Evolutionary conservation across 1,140 invertebrate species (phyloP).

Genomic region (Drosophila arawakana): DNA sequence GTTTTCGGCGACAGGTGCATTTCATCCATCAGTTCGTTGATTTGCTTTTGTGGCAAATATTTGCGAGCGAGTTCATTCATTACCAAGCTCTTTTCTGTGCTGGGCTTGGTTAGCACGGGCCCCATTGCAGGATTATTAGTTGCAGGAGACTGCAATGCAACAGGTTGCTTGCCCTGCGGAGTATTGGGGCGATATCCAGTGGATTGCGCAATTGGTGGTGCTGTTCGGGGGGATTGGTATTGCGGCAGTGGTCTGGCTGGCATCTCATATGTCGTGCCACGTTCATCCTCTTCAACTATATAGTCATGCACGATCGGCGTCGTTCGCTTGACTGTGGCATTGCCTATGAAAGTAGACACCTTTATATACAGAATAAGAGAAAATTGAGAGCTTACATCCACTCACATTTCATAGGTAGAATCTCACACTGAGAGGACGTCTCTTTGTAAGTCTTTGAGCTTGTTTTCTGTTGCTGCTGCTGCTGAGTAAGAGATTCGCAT

Average conservation of each 20-base stretch:
- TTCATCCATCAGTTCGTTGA: slow-evolving; percentile 73
- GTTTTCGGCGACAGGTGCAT: slow-evolving; percentile 44
- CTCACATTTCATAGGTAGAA: slow-evolving; percentile 53
- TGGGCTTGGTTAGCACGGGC: slow-evolving; percentile 41
- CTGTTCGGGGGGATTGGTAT: slow-evolving; percentile 58
- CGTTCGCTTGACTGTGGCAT: slow-evolving; percentile 36
- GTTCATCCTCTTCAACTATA: slow-evolving; percentile 65
- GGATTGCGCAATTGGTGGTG: slow-evolving; percentile 70
- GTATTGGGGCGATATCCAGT: slow-evolving; percentile 67
- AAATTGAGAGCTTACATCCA: neutral
- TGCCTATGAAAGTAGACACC: neutral
- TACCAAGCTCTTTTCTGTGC: slow-evolving; percentile 73
- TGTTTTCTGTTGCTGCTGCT: slow-evolving; percentile 34
- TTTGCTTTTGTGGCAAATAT: slow-evolving; percentile 73
- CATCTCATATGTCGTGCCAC: neutral
- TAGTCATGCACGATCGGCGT: slow-evolving; percentile 67
- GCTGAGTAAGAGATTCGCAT: slow-evolving; percentile 48
- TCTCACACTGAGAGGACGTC: slow-evolving; percentile 55
- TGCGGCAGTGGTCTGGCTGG: slow-evolving; percentile 36
- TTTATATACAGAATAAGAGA: neutral
- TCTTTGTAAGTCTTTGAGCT: slow-evolving; percentile 37
- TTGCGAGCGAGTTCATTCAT: slow-evolving; percentile 80
- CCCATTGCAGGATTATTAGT: slow-evolving; percentile 1
- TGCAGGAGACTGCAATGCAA: slow-evolving; percentile 5
- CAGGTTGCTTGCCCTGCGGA: slow-evolving; percentile 40